Percentiles rank a stretch among this genome's conserved stretches.
These are phyloP conservation scores for Microtus montanus DNA, from an alignment of 2,113 vertebrate genomes.

Conservation along the genomic window DNA sequence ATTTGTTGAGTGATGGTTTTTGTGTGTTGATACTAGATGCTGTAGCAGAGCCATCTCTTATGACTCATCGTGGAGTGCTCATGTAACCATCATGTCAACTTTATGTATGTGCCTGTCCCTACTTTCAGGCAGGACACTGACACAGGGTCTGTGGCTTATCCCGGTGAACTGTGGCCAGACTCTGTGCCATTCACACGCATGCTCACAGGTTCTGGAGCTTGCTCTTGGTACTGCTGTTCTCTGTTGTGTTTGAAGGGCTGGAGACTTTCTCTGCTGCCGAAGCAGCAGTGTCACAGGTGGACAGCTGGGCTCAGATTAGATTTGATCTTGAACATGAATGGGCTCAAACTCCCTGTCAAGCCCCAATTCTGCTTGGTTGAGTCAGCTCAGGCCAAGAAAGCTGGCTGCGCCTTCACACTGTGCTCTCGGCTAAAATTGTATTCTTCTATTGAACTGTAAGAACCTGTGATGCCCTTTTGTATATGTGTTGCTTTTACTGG, in stretches of 20 bases:
- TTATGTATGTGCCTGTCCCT: not conserved
- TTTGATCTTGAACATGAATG: not conserved
- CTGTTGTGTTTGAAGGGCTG: not conserved
- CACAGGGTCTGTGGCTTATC: not conserved
- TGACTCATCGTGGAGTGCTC: not conserved
- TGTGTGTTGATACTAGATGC: too few species aligned
- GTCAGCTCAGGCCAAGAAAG: not conserved
- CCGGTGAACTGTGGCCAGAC: not conserved
- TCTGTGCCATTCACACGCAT: not conserved
- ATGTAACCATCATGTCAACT: not conserved
- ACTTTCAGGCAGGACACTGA: constrained; percentile 5
- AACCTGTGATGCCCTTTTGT: not conserved
- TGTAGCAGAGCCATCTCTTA: not conserved
- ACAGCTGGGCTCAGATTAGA: not conserved
- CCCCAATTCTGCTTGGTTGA: not conserved
- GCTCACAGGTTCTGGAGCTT: not conserved
- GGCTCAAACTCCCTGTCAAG: not conserved
- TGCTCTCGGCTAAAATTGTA: not conserved
- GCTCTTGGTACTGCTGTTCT: not conserved
- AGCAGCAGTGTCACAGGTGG: not conserved
- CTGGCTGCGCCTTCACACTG: not conserved
- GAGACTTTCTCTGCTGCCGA: not conserved
- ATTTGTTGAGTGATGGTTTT: not conserved
- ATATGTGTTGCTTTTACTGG: too few species aligned
- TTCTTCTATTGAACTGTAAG: not conserved